Evolutionary conservation across 2,888 invertebrate genomes (phyloP).

Genomic region (Uropetala carovei): DNA sequence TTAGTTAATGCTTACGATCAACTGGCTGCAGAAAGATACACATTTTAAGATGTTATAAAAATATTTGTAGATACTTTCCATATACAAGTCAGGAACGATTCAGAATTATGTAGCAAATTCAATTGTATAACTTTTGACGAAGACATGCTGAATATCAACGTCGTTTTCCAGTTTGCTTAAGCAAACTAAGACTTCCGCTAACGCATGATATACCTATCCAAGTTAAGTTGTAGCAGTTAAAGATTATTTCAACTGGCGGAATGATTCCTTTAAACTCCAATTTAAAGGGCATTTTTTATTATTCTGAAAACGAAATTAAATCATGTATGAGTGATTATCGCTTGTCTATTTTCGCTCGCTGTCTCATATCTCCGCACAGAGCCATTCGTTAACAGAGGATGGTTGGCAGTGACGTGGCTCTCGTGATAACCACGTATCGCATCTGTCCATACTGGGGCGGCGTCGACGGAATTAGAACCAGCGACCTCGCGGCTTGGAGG

Average conservation of each 20-base stretch:
- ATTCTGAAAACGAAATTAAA: not conserved
- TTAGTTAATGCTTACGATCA: too few species aligned
- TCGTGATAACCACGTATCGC: conserved; percentile 47
- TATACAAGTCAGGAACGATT: too few species aligned
- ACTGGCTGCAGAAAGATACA: too few species aligned
- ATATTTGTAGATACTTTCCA: too few species aligned
- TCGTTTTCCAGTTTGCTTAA: too few species aligned
- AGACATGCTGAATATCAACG: too few species aligned
- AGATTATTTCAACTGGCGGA: not conserved
- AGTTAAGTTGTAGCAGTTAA: not conserved
- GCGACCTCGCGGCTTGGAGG: not conserved
- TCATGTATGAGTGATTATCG: conserved; percentile 53
- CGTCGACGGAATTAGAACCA: conserved; percentile 5
- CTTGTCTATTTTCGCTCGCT: conserved; percentile 14
- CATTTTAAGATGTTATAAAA: too few species aligned
- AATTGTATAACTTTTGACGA: too few species aligned
- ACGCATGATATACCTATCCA: too few species aligned
- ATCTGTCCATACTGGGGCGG: not conserved
- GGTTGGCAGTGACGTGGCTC: conserved; percentile 22
- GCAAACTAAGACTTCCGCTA: too few species aligned
- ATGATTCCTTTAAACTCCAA: not conserved
- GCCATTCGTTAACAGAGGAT: conserved; percentile 40
- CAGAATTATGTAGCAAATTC: too few species aligned
- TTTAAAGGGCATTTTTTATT: too few species aligned
- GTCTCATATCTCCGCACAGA: conserved; percentile 22